phyloP scores from a whole-genome alignment of 2,113 vertebrate species.

The Forbesichthys papilliferus region DNA sequence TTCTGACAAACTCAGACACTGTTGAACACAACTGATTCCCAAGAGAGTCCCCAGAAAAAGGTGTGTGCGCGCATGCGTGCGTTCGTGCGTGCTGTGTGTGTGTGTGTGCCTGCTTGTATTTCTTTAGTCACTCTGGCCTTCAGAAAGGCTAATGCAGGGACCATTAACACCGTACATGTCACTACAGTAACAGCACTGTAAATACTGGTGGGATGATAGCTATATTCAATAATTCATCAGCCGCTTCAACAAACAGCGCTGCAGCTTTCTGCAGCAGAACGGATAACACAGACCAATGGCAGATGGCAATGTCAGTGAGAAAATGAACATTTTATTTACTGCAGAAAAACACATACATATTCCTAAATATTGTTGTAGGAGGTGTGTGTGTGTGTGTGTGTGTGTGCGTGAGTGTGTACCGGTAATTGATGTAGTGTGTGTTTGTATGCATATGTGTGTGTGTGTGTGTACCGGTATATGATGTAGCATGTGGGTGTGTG shows the following conservation, averaged over 20 bases:
- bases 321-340: too few species aligned
- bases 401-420: too few species aligned
- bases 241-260: conserved; percentile 60
- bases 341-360: too few species aligned
- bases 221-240: conserved; percentile 70
- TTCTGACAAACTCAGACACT: conserved; percentile 60
- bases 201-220: conserved; percentile 62
- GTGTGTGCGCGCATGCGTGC: conserved; percentile 27
- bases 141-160: conserved; percentile 54
- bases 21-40: conserved; percentile 67
- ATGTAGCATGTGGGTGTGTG: too few species aligned
- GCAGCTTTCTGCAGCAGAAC: conserved; percentile 18
- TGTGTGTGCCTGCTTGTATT: not conserved
- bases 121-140: conserved; percentile 63
- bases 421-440: too few species aligned
- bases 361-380: too few species aligned
- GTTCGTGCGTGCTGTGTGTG: not conserved
- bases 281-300: conserved; percentile 37
- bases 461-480: too few species aligned
- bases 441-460: too few species aligned
- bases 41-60: conserved; percentile 39
- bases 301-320: not conserved
- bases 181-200: conserved; percentile 59
- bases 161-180: conserved; percentile 62
- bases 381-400: too few species aligned